Conservation (phyloP, 2,113 vertebrate genomes). For the Hypomesus transpacificus region DNA sequence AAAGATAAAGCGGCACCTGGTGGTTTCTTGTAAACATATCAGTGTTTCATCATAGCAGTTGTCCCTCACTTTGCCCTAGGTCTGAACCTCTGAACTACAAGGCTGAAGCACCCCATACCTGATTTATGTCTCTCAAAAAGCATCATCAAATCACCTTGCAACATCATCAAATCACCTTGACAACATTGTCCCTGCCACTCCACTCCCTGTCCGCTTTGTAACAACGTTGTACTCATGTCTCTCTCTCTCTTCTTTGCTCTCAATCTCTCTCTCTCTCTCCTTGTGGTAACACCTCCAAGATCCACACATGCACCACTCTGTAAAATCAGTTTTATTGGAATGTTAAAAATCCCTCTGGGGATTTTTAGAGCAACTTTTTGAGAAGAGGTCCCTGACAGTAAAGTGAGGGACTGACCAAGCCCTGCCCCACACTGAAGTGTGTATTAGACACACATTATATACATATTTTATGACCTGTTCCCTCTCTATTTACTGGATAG, state of each 20-base stretch:
- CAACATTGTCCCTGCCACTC: constrained; percentile 29
- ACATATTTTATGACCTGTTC: background rate
- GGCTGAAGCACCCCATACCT: background rate
- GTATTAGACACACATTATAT: background rate
- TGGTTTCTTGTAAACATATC: too few relatives aligned
- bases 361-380: constrained; percentile 50
- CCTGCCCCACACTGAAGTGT: background rate
- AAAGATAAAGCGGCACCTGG: too few relatives aligned
- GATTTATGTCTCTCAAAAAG: constrained; percentile 46
- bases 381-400: constrained; percentile 33
- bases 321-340: constrained; percentile 63
- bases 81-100: constrained; percentile 5
- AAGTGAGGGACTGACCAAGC: constrained; percentile 31
- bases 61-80: background rate
- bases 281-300: constrained; percentile 48
- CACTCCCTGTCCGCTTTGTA: background rate
- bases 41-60: too few relatives aligned
- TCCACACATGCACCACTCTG: constrained; percentile 63
- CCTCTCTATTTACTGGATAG: background rate
- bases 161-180: constrained; percentile 34
- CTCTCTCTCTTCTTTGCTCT: constrained; percentile 6
- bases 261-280: background rate
- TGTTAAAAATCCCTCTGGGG: constrained; percentile 68
- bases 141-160: constrained; percentile 29
- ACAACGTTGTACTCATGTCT: constrained; percentile 41